phyloP scores from a whole-genome alignment of 1,140 invertebrate genomes.

The Bombus waltoni region DNA sequence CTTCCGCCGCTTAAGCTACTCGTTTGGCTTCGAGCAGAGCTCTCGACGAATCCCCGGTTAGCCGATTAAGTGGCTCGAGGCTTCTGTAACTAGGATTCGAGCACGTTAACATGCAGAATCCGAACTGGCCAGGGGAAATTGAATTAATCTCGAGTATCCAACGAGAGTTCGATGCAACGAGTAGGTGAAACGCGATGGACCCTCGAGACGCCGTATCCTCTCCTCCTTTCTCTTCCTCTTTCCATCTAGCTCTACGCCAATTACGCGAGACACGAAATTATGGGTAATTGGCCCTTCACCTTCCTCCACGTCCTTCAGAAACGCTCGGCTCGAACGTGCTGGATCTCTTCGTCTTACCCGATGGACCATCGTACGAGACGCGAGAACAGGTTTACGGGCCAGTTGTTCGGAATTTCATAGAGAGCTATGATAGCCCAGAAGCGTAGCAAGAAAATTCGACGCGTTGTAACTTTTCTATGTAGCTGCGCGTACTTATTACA shows the following conservation, averaged over 20 bases:
- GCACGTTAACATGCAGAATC: conserved; percentile 27
- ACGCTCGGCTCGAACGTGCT: conserved; percentile 26
- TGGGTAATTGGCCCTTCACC: conserved; percentile 61
- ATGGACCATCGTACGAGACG: conserved; percentile 32
- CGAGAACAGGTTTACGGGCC: conserved; percentile 44
- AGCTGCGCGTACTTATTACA: neutral
- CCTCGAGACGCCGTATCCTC: conserved; percentile 39
- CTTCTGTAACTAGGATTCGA: conserved; percentile 37
- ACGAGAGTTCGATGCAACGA: conserved; percentile 31
- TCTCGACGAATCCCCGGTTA: neutral
- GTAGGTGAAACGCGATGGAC: conserved; percentile 20
- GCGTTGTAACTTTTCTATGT: neutral
- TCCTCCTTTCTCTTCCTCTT: conserved; percentile 13
- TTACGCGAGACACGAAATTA: conserved; percentile 65
- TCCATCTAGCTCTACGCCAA: conserved; percentile 46
- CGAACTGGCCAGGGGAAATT: conserved; percentile 48
- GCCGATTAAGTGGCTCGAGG: conserved; percentile 13
- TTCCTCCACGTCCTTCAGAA: conserved; percentile 53
- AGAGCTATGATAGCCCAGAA: neutral
- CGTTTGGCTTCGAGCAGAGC: no score
- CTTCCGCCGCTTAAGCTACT: neutral
- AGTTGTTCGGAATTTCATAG: conserved; percentile 13
- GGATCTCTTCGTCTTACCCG: conserved; percentile 48
- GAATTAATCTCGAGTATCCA: conserved; percentile 52
- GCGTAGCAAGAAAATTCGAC: neutral